Percentiles rank a stretch among this genome's conserved stretches.
Conservation (phyloP, 2,113 vertebrate species). For the Protobothrops flavoviridis region DNA sequence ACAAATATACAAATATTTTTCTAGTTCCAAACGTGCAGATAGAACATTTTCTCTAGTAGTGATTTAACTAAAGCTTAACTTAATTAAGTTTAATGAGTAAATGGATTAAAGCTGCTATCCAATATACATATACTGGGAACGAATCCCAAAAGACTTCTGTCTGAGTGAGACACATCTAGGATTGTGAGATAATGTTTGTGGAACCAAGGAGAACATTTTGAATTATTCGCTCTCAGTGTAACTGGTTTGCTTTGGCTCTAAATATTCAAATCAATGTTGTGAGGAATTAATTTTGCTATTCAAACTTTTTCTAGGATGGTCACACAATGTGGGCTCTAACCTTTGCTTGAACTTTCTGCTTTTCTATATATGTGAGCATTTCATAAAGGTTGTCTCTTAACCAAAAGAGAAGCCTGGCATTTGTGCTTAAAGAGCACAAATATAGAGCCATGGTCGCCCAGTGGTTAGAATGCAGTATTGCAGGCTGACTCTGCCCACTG, state of each 20-base stretch:
- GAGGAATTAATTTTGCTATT: constrained; percentile 44
- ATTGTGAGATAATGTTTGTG: neutral
- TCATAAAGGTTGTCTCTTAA: constrained; percentile 39
- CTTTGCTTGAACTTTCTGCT: constrained; percentile 59
- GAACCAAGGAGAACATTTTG: neutral
- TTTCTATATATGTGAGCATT: constrained; percentile 37
- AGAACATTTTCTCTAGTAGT: neutral
- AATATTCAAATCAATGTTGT: constrained; percentile 17
- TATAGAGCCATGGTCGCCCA: too few relatives aligned
- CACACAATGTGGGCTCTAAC: constrained; percentile 52
- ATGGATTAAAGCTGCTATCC: neutral
- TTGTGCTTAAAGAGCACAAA: neutral
- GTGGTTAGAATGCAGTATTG: too few relatives aligned
- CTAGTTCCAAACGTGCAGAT: neutral
- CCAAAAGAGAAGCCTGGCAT: constrained; percentile 40
- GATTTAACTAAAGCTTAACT: neutral
- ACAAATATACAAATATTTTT: neutral
- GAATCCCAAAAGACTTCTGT: neutral
- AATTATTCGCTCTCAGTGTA: neutral
- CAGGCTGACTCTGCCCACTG: too few relatives aligned
- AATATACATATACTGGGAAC: neutral
- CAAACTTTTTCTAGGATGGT: constrained; percentile 42
- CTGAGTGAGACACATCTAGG: neutral
- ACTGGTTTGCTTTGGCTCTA: neutral
- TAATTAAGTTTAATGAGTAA: neutral